Conservation (phyloP, 2,113 vertebrate species). For the Bufo bufo region DNA sequence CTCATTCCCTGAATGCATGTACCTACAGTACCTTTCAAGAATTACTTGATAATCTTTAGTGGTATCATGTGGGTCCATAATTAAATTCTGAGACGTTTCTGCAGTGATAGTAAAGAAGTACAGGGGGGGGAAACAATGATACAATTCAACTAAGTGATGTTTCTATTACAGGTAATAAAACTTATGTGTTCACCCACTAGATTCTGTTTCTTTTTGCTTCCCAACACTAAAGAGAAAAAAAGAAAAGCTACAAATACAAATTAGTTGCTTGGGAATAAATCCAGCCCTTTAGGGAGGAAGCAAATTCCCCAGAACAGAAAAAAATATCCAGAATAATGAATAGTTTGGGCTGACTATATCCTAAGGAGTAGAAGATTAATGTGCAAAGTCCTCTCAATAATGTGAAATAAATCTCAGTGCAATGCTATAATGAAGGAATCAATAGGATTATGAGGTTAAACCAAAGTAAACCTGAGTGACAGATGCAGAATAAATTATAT, state of each 20-base stretch:
- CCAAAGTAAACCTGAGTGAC: conserved; percentile 55
- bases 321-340: conserved; percentile 48
- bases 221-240: conserved; percentile 9
- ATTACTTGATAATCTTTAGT: neutral
- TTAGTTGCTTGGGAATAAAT: conserved; percentile 41
- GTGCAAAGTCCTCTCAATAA: conserved; percentile 51
- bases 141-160: neutral
- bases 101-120: conserved; percentile 16
- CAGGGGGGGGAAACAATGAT: neutral
- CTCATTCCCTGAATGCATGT: neutral
- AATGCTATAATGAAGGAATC: conserved; percentile 54
- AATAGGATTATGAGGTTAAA: conserved; percentile 57
- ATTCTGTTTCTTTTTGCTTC: conserved; percentile 27
- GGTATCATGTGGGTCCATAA: neutral
- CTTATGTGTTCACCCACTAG: conserved; percentile 8
- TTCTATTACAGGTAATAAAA: conserved; percentile 36
- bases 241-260: conserved; percentile 33
- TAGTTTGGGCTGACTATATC: conserved; percentile 31
- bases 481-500: conserved; percentile 56
- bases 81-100: conserved; percentile 31
- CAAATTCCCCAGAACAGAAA: conserved; percentile 15
- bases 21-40: neutral
- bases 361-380: conserved; percentile 52
- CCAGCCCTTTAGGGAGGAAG: conserved; percentile 19
- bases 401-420: conserved; percentile 54